These are phyloP conservation scores for Anomalospiza imberbis DNA, from an alignment of 2,797 vertebrate genomes.

Conservation along the genomic window DNA sequence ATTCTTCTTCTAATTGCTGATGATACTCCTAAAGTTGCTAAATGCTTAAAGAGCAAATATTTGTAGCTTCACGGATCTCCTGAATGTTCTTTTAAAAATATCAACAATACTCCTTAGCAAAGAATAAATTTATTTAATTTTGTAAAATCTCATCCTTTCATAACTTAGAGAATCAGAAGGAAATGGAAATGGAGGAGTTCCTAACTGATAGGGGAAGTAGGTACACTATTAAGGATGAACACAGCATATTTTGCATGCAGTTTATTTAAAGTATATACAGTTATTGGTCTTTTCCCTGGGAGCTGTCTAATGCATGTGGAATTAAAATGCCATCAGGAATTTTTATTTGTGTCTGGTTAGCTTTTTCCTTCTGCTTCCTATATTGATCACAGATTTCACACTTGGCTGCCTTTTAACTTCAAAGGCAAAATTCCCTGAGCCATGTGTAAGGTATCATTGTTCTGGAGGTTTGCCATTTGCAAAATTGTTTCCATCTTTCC, in stretches of 20 bases:
- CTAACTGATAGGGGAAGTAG: neutral
- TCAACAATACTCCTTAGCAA: neutral
- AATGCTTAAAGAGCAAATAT: neutral
- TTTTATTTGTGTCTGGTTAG: slow-evolving; percentile 15
- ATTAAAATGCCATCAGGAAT: neutral
- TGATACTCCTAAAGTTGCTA: neutral
- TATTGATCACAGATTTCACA: slow-evolving; percentile 34
- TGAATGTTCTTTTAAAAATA: neutral
- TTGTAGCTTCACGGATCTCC: neutral
- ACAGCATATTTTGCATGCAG: neutral
- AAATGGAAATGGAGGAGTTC: neutral
- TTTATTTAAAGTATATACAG: neutral
- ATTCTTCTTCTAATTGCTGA: neutral
- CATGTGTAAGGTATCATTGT: slow-evolving; percentile 8
- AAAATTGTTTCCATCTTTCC: slow-evolving; percentile 37
- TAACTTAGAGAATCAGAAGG: neutral
- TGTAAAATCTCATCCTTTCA: neutral
- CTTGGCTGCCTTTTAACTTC: slow-evolving; percentile 16
- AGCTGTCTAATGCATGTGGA: neutral
- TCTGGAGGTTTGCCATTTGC: slow-evolving; percentile 10
- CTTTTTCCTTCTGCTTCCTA: slow-evolving; percentile 18
- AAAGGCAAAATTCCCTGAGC: neutral
- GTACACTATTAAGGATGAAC: neutral
- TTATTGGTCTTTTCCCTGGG: neutral
- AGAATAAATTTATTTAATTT: neutral